phyloP scores from a whole-genome alignment of 37 sponge, comb jelly and placozoan genomes.

The Halichondria panicea region DNA sequence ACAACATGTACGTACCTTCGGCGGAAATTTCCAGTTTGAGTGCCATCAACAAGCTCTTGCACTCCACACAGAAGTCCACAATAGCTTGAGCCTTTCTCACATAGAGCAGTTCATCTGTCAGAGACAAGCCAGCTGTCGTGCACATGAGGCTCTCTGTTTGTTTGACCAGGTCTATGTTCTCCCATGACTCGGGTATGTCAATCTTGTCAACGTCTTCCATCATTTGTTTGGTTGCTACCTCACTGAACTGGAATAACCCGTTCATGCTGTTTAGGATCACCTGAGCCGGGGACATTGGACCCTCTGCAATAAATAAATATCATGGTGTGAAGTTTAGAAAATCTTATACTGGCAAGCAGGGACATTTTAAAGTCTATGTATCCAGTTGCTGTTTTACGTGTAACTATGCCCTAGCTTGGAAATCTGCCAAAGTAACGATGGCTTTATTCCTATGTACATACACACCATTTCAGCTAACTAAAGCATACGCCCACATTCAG shows the following conservation, averaged over 20 bases:
- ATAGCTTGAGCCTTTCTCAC: constrained; percentile 66
- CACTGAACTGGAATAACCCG: constrained; percentile 48
- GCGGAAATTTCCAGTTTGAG: constrained; percentile 54
- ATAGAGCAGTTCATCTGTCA: constrained; percentile 80
- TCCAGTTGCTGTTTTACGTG: not conserved
- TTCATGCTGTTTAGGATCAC: constrained; percentile 63
- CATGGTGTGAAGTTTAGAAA: not conserved
- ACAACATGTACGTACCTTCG: constrained; percentile 18
- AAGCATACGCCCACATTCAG: not conserved
- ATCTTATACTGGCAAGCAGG: not conserved
- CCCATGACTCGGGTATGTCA: constrained; percentile 58
- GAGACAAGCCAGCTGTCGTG: constrained; percentile 37
- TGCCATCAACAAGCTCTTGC: constrained; percentile 45
- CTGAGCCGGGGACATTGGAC: constrained; percentile 38
- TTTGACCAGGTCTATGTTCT: constrained; percentile 66
- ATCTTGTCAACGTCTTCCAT: constrained; percentile 52
- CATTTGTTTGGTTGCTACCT: constrained; percentile 32
- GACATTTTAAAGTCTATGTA: not conserved
- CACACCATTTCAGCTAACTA: not conserved
- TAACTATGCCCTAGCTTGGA: not conserved
- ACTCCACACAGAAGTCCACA: constrained; percentile 73
- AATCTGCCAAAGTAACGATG: no score
- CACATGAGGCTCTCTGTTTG: constrained; percentile 69
- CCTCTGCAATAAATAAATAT: constrained; percentile 12
- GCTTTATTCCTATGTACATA: not conserved